Evolutionary conservation across 2,797 vertebrate species (phyloP).

Genomic region (Lepus townsendii): DNA sequence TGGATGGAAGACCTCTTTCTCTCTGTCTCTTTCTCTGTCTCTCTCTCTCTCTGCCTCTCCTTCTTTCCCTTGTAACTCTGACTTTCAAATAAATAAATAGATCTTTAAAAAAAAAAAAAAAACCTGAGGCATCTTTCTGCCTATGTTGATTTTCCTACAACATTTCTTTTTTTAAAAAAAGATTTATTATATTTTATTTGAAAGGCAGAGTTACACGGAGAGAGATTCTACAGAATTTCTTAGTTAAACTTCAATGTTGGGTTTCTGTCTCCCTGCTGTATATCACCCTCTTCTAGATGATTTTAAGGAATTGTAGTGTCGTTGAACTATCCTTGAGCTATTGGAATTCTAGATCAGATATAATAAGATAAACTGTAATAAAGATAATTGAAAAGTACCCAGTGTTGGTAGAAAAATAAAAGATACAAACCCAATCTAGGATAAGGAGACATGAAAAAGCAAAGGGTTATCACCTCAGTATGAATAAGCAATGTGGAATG

Average conservation of each 20-base stretch:
- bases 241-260: constrained; percentile 24
- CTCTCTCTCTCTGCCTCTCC: no score
- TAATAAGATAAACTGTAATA: constrained; percentile 57
- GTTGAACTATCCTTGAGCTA: constrained; percentile 25
- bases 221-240: neutral
- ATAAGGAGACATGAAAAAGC: neutral
- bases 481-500: neutral
- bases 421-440: neutral
- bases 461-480: neutral
- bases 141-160: neutral
- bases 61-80: no score
- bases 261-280: neutral
- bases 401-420: neutral
- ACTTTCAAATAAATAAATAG: no score
- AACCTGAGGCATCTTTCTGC: neutral
- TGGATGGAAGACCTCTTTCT: no score
- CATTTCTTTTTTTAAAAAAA: no score
- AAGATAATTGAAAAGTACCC: constrained; percentile 23
- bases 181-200: no score
- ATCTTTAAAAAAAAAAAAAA: neutral
- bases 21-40: no score
- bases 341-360: constrained; percentile 43
- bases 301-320: constrained; percentile 34
- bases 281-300: neutral
- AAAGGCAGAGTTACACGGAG: no score